These are phyloP conservation scores for Hyperoodon ampullatus DNA, from an alignment of 2,113 vertebrate species.

Conservation along the genomic window DNA sequence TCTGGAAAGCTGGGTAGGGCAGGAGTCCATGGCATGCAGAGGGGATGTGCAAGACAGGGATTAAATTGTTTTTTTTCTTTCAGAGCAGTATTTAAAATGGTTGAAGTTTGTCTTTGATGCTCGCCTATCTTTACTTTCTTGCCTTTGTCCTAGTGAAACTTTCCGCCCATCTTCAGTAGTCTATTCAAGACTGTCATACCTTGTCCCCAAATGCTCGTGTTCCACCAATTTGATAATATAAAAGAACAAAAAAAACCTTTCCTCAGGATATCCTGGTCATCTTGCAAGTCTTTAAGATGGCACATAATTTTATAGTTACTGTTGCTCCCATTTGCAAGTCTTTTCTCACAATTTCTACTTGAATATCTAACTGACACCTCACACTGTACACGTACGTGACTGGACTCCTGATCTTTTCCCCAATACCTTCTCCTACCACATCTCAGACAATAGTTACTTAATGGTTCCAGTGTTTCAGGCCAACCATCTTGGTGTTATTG, in stretches of 20 bases:
- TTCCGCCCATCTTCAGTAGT: background rate
- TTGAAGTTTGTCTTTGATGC: background rate
- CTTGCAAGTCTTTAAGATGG: background rate
- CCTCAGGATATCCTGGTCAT: background rate
- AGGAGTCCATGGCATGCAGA: background rate
- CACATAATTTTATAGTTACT: background rate
- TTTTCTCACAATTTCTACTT: constrained; percentile 6
- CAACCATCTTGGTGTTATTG: background rate
- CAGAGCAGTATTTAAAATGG: background rate
- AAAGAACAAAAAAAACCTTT: background rate
- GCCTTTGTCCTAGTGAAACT: background rate
- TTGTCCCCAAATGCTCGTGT: background rate
- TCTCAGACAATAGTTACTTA: background rate
- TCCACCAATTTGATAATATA: background rate
- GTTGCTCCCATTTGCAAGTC: background rate
- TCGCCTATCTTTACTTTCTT: background rate
- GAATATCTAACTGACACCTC: background rate
- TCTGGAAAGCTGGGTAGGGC: background rate
- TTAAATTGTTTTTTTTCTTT: background rate
- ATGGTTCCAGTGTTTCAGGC: background rate
- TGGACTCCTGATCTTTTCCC: background rate
- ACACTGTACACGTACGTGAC: background rate
- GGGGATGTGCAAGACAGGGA: background rate
- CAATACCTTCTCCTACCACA: background rate
- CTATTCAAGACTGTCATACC: background rate